phyloP scores from a whole-genome alignment of 1,140 invertebrate genomes.

The Magallana ariakensis region DNA sequence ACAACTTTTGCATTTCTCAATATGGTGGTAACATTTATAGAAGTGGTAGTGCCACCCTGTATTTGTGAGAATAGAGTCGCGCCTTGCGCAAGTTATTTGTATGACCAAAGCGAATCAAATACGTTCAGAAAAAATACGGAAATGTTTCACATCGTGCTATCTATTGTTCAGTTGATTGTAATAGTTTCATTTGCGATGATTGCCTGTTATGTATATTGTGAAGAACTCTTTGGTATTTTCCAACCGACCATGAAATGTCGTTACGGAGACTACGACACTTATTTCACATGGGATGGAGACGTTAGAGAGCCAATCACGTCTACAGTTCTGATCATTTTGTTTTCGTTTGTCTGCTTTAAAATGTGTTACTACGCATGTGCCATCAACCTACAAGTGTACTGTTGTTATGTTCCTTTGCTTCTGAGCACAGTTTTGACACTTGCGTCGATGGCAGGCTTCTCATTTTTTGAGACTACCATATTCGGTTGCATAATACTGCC shows the following conservation, averaged over 20 bases:
- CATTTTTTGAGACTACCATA: background rate
- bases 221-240: background rate
- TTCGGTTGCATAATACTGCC: background rate
- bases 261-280: background rate
- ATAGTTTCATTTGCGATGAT: background rate
- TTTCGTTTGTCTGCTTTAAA: background rate
- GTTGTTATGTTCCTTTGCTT: background rate
- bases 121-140: background rate
- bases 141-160: background rate
- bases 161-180: background rate
- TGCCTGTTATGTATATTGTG: background rate
- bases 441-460: background rate
- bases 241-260: background rate
- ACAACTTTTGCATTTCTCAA: too few species aligned
- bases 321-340: background rate
- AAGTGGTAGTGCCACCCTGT: too few species aligned
- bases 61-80: too few species aligned
- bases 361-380: slow-evolving; percentile 6
- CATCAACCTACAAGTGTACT: background rate
- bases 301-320: background rate
- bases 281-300: background rate
- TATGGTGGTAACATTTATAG: too few species aligned
- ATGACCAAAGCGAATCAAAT: too few species aligned
- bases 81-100: too few species aligned
- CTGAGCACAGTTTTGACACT: background rate